phyloP scores from a whole-genome alignment of 2,113 vertebrate genomes.

The Rhynchopsitta pachyrhyncha region DNA sequence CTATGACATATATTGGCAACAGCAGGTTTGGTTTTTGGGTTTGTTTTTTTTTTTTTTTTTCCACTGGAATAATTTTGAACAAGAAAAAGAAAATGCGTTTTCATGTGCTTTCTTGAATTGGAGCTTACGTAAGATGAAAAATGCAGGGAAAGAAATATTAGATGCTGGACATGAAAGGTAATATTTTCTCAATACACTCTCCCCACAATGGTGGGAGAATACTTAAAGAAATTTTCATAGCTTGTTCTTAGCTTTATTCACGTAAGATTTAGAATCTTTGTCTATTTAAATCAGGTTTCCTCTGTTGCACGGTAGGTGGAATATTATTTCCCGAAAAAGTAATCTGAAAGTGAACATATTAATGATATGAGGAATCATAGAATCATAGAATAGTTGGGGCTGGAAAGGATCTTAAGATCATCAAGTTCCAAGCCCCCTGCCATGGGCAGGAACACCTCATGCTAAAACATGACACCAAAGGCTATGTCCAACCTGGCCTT shows the following conservation, averaged over 20 bases:
- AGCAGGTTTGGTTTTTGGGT: not conserved
- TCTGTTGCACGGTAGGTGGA: not conserved
- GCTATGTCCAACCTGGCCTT: too few relatives aligned
- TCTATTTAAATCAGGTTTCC: not conserved
- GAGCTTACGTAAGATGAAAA: not conserved
- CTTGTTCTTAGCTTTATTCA: not conserved
- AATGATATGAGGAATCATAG: not conserved
- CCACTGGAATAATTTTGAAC: not conserved
- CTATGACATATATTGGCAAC: not conserved
- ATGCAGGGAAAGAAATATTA: not conserved
- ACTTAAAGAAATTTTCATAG: not conserved
- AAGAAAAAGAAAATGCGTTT: not conserved
- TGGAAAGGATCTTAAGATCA: too few relatives aligned
- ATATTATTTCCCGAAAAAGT: not conserved
- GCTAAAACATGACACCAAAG: too few relatives aligned
- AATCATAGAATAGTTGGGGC: too few relatives aligned
- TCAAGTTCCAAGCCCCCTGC: too few relatives aligned
- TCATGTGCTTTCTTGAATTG: not conserved
- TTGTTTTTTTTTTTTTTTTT: fast-evolving
- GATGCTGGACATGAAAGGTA: not conserved
- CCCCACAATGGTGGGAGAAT: not conserved
- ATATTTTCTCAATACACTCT: not conserved
- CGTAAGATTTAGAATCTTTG: not conserved
- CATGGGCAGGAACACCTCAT: too few relatives aligned
- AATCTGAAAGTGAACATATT: not conserved